phyloP scores from a whole-genome alignment of 2,888 invertebrate species.

The Nomada ferruginata region DNA sequence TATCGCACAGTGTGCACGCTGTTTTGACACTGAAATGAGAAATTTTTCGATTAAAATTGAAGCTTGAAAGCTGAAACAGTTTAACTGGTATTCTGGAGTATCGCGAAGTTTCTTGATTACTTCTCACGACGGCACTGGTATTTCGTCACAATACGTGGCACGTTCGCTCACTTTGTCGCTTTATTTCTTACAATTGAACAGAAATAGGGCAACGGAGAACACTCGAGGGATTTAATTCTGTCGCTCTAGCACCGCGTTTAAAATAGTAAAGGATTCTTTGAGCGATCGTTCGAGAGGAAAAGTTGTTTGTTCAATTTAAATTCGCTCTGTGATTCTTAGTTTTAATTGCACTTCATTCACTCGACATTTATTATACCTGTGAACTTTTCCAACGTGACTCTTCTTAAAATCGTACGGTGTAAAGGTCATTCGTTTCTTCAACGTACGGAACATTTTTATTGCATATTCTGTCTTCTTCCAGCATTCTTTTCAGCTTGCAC shows the following conservation, averaged over 20 bases:
- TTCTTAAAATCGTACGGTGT: no score
- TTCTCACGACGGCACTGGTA: slow-evolving; percentile 44
- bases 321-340: background rate
- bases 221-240: slow-evolving; percentile 38
- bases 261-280: slow-evolving; percentile 13
- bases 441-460: no score
- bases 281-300: background rate
- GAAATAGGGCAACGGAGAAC: slow-evolving; percentile 42
- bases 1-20: no score
- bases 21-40: background rate
- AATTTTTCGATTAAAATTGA: slow-evolving; percentile 4
- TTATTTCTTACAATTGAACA: slow-evolving; percentile 50
- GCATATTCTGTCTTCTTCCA: no score
- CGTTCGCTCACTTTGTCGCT: slow-evolving; percentile 35
- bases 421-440: no score
- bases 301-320: background rate
- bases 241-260: slow-evolving; percentile 18
- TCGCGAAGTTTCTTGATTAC: slow-evolving; percentile 39
- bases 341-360: no score
- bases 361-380: background rate
- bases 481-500: no score
- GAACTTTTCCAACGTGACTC: no score
- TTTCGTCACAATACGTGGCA: slow-evolving; percentile 41
- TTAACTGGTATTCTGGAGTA: slow-evolving; percentile 11
- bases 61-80: slow-evolving; percentile 3